These are phyloP conservation scores for Neodiprion virginianus DNA, from an alignment of 1,140 invertebrate genomes.

Conservation along the genomic window DNA sequence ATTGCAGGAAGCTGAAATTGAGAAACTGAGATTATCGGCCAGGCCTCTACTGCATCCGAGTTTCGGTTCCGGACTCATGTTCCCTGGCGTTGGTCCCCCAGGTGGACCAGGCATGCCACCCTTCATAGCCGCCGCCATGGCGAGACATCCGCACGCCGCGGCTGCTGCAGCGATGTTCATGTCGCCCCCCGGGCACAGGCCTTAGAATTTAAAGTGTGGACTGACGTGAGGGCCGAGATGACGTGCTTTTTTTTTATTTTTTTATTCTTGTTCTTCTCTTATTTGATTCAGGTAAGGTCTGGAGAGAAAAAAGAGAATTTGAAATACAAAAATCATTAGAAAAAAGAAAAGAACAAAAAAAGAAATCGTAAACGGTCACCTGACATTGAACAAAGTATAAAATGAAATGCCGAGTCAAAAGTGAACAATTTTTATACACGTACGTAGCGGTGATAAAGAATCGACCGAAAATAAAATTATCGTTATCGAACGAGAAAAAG, in stretches of 20 bases:
- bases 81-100: slow-evolving; percentile 57
- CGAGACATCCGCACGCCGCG: slow-evolving; percentile 58
- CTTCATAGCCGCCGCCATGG: slow-evolving; percentile 60
- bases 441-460: not conserved
- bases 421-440: too few relatives aligned
- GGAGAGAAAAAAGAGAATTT: too few relatives aligned
- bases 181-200: slow-evolving; percentile 58
- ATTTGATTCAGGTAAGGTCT: not conserved
- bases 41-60: slow-evolving; percentile 57
- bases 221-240: too few relatives aligned
- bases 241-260: not conserved
- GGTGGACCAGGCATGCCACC: slow-evolving; percentile 57
- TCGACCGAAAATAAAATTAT: not conserved
- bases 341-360: too few relatives aligned
- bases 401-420: too few relatives aligned
- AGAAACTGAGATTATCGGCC: slow-evolving; percentile 84
- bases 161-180: slow-evolving; percentile 62
- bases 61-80: slow-evolving; percentile 59
- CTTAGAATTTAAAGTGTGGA: slow-evolving; percentile 32
- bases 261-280: not conserved
- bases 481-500: not conserved
- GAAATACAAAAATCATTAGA: too few relatives aligned
- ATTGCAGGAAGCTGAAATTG: slow-evolving; percentile 92
- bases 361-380: too few relatives aligned
- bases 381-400: too few relatives aligned